Evolutionary conservation across 2,888 invertebrate species (phyloP).

Genomic region (Rhagonycha lutea): DNA sequence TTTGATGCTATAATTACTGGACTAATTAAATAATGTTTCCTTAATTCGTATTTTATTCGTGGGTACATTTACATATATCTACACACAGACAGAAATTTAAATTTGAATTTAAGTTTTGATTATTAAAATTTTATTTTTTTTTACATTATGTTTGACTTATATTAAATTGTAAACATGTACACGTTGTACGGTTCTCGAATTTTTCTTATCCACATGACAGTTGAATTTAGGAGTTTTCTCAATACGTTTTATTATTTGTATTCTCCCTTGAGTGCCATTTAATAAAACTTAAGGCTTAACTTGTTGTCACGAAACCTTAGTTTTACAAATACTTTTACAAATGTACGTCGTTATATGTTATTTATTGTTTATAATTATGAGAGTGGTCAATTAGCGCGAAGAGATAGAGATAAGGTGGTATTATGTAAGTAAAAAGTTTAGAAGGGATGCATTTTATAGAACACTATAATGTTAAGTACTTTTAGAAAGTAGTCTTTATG

Average conservation of each 20-base stretch:
- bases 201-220: slow-evolving; percentile 34
- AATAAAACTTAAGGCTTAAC: slow-evolving; percentile 31
- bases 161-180: not conserved
- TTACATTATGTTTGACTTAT: not conserved
- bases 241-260: slow-evolving; percentile 49
- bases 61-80: too few relatives aligned
- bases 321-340: slow-evolving; percentile 13
- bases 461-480: slow-evolving; percentile 27
- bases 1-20: too few relatives aligned
- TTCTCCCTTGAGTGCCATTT: slow-evolving; percentile 40
- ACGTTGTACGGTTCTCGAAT: slow-evolving; percentile 5
- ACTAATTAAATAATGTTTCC: too few relatives aligned
- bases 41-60: too few relatives aligned
- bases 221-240: slow-evolving; percentile 42
- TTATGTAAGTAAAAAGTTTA: not conserved
- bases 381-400: not conserved
- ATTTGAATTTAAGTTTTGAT: too few relatives aligned
- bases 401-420: slow-evolving; percentile 1
- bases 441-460: not conserved
- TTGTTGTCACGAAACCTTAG: slow-evolving; percentile 26
- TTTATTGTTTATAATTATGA: not conserved
- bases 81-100: too few relatives aligned
- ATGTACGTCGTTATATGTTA: not conserved
- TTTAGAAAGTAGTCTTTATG: slow-evolving; percentile 30
- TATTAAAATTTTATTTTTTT: not conserved